Conservation (phyloP, 2,113 vertebrate genomes). For the Rhinogobius similis region DNA sequence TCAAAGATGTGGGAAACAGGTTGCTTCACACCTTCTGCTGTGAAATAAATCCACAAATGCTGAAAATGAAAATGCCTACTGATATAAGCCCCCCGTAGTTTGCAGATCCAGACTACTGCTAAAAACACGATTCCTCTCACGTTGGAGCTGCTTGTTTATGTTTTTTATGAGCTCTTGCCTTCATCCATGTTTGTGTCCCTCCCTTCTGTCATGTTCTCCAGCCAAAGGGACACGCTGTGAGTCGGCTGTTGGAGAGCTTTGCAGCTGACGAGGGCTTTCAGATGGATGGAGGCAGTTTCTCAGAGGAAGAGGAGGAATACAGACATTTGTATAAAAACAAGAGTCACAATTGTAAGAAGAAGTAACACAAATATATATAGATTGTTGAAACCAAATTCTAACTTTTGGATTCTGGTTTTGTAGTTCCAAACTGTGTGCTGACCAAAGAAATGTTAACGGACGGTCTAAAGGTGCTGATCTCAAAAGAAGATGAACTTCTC, state of each 20-base stretch:
- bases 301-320: constrained; percentile 83
- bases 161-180: constrained; percentile 20
- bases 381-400: background rate
- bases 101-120: constrained; percentile 21
- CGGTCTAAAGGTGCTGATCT: constrained; percentile 90
- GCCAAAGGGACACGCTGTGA: constrained; percentile 88
- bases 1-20: constrained; percentile 20
- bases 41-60: constrained; percentile 29
- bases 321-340: constrained; percentile 44
- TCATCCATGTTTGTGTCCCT: constrained; percentile 25
- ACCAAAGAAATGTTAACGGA: constrained; percentile 88
- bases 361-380: background rate
- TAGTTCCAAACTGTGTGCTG: constrained; percentile 83
- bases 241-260: constrained; percentile 91
- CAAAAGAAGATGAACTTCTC: constrained; percentile 92
- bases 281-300: constrained; percentile 92
- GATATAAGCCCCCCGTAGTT: constrained; percentile 36
- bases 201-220: constrained; percentile 49
- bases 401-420: constrained; percentile 16
- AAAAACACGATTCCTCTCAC: constrained; percentile 32
- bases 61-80: constrained; percentile 25
- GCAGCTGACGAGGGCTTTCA: constrained; percentile 89
- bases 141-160: constrained; percentile 17
- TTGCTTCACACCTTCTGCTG: constrained; percentile 47
- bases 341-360: constrained; percentile 53